A percentile compares a stretch with the other conserved stretches of the same genome.
Conservation (phyloP, 2,888 invertebrate species). For the Chrysolina americana region DNA sequence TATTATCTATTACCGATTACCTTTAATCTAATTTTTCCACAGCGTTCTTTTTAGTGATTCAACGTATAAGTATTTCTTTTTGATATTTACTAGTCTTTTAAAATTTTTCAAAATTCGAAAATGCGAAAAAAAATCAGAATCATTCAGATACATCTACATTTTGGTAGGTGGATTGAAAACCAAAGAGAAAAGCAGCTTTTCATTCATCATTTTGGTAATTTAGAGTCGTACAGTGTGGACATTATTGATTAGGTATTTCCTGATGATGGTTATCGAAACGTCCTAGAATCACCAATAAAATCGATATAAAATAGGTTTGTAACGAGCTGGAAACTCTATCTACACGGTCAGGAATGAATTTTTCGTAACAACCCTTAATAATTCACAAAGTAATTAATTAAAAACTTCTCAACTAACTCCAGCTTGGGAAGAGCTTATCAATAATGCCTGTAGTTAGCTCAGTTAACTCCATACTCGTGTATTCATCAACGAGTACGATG, state of each 20-base stretch:
- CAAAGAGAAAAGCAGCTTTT: too few species aligned
- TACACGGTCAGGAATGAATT: constrained; percentile 1
- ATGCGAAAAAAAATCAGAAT: too few species aligned
- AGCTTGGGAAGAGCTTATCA: constrained; percentile 8
- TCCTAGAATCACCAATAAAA: background rate
- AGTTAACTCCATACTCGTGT: constrained; percentile 11
- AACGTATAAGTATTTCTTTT: too few species aligned
- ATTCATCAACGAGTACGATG: constrained; percentile 2
- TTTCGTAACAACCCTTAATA: constrained; percentile 5
- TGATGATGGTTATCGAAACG: background rate
- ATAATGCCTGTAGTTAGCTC: constrained; percentile 14
- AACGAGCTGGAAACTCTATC: background rate
- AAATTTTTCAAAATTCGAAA: too few species aligned
- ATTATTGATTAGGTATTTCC: background rate
- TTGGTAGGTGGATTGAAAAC: too few species aligned
- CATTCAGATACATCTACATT: too few species aligned
- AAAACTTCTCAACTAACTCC: constrained; percentile 19
- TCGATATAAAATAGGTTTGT: background rate
- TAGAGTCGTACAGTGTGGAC: too few species aligned
- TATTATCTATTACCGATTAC: too few species aligned
- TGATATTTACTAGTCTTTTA: too few species aligned
- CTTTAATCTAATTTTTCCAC: too few species aligned
- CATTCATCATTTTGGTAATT: too few species aligned
- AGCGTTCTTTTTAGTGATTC: too few species aligned
- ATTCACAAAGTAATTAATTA: constrained; percentile 11